These are phyloP conservation scores for Drosophila hamatofila DNA, from an alignment of 2,888 invertebrate species.

Conservation along the genomic window DNA sequence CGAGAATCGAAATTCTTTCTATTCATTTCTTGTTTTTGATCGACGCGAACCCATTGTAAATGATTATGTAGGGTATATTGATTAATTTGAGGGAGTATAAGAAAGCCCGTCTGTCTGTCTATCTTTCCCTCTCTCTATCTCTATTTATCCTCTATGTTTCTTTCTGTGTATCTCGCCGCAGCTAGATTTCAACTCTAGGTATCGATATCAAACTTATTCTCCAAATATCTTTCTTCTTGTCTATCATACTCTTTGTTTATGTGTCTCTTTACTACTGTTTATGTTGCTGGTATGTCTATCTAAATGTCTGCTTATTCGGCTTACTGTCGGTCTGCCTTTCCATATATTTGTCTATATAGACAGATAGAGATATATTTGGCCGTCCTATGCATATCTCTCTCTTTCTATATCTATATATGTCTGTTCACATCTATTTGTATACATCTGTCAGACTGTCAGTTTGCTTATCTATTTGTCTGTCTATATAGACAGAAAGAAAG, in stretches of 20 bases:
- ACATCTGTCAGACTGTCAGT: neutral
- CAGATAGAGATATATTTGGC: neutral
- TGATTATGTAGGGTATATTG: neutral
- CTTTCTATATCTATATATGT: neutral
- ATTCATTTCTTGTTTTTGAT: conserved; percentile 34
- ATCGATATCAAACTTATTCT: too few relatives aligned
- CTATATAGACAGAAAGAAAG: neutral
- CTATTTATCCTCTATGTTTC: too few relatives aligned
- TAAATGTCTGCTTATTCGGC: neutral
- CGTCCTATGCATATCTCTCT: neutral
- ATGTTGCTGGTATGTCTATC: too few relatives aligned
- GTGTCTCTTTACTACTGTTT: too few relatives aligned
- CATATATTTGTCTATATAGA: neutral
- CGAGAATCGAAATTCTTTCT: conserved; percentile 60
- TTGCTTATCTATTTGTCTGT: too few relatives aligned
- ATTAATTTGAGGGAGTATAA: neutral
- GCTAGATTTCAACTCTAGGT: too few relatives aligned
- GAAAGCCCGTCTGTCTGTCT: too few relatives aligned
- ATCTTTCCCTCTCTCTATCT: too few relatives aligned
- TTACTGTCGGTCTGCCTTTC: neutral
- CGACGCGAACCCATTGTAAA: too few relatives aligned
- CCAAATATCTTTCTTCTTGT: too few relatives aligned
- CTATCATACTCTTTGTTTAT: too few relatives aligned
- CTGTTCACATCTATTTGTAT: neutral
- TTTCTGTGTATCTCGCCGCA: too few relatives aligned